These are phyloP conservation scores for Lepidocolaptes lacrymiger DNA, from an alignment of 2,797 vertebrate genomes.

Conservation along the genomic window DNA sequence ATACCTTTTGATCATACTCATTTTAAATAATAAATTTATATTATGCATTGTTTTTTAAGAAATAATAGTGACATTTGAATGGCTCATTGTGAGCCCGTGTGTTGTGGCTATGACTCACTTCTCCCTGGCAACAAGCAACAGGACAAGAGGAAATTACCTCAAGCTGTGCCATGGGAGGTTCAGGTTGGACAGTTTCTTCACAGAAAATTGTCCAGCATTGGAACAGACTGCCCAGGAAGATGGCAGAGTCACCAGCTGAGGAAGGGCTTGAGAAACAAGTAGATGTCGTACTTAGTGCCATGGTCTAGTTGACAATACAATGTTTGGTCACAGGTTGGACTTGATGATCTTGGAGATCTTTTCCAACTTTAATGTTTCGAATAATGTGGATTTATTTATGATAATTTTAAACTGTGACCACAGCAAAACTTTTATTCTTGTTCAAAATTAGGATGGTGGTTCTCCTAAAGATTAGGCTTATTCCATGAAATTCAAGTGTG, in stretches of 20 bases:
- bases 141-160: neutral
- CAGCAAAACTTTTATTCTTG: neutral
- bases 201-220: neutral
- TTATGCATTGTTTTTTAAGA: neutral
- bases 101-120: neutral
- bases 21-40: neutral
- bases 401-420: neutral
- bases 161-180: neutral
- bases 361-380: neutral
- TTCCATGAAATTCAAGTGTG: neutral
- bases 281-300: neutral
- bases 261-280: neutral
- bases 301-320: neutral
- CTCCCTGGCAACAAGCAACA: neutral
- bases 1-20: neutral
- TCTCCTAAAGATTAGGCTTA: neutral
- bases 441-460: neutral
- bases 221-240: neutral
- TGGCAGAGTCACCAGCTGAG: neutral
- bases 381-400: neutral
- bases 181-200: neutral
- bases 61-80: neutral
- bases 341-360: neutral
- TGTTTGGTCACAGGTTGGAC: neutral
- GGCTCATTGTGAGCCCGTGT: neutral